Base-by-base conservation (phyloP, 2,888 invertebrate genomes). In the Cetonia aurata region DNA sequence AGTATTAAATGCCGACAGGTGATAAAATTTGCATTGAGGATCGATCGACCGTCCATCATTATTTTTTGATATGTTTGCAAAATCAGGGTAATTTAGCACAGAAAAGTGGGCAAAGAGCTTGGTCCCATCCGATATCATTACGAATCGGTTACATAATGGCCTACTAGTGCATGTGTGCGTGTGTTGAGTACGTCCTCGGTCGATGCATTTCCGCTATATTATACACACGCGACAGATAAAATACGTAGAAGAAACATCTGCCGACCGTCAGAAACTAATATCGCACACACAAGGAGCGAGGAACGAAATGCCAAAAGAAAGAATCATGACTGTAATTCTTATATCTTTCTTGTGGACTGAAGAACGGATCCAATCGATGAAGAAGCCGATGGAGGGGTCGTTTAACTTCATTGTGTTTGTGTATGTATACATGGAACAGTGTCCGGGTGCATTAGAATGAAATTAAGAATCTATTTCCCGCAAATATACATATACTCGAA, bases 201-300 rank as follows among this genome's bases (percentile, higher is more conserved):
- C 62, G 48, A 62, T 48, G 62, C 48, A 48, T 62, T 62, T 62
- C 62, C 48, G 48, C 48, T 62, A 62, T 25, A 62, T 62, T 62
- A 62, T 46, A 48, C 4, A 25, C 48, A 62, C 48, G 62, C 62
- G 62, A 48, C 60, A 46, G 46, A 46, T 60, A 31, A 46, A 60
- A 46, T 48, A 46, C 62, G 48, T 31, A 12, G 48, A 25, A 25
- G 25, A 31, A 48, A 62, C 62, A 62, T 62, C 62, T 62, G 62
- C 62, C 37, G 48, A 46, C 15, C 48, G 62, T 13, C 48, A 62
- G 48, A 62, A 62, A 62, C 62, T 62, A 62, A 62, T 62, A 62
- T 62, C 48, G 48, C 12, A 33, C 48, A 19, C 25, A 15, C 9
- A n/a, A 13, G 13, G 48, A 15, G 48, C n/a, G 33, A 48, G 31